These are phyloP conservation scores for Sorex fumeus DNA, from an alignment of 2,113 vertebrate species.

Conservation along the genomic window DNA sequence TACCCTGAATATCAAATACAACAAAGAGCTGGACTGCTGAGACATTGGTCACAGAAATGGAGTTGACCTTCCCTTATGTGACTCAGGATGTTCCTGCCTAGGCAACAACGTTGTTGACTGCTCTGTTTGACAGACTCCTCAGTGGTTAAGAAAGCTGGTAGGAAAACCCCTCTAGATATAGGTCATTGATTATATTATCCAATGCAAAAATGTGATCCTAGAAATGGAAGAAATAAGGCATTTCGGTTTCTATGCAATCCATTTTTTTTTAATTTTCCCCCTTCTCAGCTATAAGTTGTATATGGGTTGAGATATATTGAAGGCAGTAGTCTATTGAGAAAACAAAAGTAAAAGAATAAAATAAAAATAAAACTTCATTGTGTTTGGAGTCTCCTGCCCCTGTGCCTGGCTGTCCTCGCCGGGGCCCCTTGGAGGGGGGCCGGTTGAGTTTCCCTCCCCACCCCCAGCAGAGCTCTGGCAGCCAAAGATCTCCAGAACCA, in stretches of 20 bases:
- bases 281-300: neutral
- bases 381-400: too few relatives aligned
- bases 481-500: too few relatives aligned
- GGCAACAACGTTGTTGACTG: neutral
- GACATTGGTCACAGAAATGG: neutral
- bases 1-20: conserved; percentile 16
- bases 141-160: neutral
- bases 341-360: neutral
- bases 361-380: neutral
- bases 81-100: neutral
- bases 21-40: neutral
- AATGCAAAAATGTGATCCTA: conserved; percentile 19
- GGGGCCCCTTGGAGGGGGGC: too few relatives aligned
- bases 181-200: neutral
- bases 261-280: neutral
- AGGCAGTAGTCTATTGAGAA: neutral
- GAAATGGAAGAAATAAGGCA: conserved; percentile 8
- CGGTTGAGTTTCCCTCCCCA: too few relatives aligned
- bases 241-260: conserved; percentile 17
- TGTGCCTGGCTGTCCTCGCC: too few relatives aligned
- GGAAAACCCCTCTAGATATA: neutral
- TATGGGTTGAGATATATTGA: neutral
- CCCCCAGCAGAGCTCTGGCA: too few relatives aligned
- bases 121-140: neutral
- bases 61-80: neutral